Conservation (phyloP, 2,888 invertebrate species). For the Acronicta aceris region DNA sequence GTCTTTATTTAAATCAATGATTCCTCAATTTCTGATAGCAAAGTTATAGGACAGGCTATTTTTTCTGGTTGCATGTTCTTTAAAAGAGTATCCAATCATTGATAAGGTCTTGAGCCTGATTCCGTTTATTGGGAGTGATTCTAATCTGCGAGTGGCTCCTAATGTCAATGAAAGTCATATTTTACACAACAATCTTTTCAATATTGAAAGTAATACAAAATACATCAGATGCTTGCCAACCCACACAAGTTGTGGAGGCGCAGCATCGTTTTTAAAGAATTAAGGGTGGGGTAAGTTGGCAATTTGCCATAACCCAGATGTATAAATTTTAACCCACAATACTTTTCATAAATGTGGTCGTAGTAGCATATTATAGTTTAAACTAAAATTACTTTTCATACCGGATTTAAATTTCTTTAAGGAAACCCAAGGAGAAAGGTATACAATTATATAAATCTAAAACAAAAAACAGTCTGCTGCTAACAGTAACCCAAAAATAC, state of each 20-base stretch:
- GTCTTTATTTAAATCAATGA: no score
- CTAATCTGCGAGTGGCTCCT: no score
- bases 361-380: background rate
- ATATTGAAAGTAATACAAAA: constrained; percentile 19
- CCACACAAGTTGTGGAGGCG: constrained; percentile 37
- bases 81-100: no score
- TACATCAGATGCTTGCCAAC: constrained; percentile 36
- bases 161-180: no score
- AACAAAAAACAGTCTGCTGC: constrained; percentile 8
- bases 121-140: no score
- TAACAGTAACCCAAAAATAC: constrained; percentile 8
- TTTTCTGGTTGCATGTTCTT: no score
- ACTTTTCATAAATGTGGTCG: constrained; percentile 38
- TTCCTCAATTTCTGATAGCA: no score
- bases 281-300: constrained; percentile 47
- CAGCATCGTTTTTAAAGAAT: constrained; percentile 37
- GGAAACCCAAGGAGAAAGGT: constrained; percentile 15
- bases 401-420: background rate
- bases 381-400: background rate
- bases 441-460: constrained; percentile 11
- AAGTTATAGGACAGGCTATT: no score
- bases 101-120: no score
- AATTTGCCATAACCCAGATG: constrained; percentile 41
- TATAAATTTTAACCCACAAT: constrained; percentile 41
- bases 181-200: background rate